Evolutionary conservation across 1,140 invertebrate genomes (phyloP).

Genomic region (Diplogasteroides magnus): DNA sequence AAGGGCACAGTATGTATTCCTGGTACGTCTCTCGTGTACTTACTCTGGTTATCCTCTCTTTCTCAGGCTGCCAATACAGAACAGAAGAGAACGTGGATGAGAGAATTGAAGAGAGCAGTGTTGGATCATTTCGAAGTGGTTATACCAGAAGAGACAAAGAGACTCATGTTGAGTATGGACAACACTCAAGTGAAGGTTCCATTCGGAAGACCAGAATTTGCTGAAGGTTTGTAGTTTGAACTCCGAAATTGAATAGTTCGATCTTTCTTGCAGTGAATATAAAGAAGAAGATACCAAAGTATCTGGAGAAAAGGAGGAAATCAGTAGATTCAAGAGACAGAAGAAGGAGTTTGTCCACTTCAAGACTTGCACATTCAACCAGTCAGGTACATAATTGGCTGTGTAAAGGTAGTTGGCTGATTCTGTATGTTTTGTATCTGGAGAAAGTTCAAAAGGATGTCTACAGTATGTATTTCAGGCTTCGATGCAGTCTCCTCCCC

Average conservation of each 20-base stretch:
- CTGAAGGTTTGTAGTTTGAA: constrained; percentile 7
- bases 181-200: constrained; percentile 27
- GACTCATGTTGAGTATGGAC: constrained; percentile 83
- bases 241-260: constrained; percentile 4
- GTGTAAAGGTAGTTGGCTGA: too few species aligned
- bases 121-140: constrained; percentile 86
- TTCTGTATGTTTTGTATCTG: too few species aligned
- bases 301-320: constrained; percentile 32
- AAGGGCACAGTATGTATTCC: constrained; percentile 77
- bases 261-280: constrained; percentile 22
- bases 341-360: constrained; percentile 26
- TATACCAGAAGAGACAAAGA: constrained; percentile 84
- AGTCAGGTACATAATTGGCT: too few species aligned
- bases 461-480: constrained; percentile 12
- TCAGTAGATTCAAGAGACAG: constrained; percentile 18
- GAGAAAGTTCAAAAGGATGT: constrained; percentile 9
- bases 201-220: constrained; percentile 28
- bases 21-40: constrained; percentile 61
- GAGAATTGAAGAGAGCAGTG: constrained; percentile 82
- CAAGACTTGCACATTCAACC: constrained; percentile 6
- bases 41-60: constrained; percentile 3
- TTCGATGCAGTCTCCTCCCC: not conserved
- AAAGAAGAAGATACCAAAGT: constrained; percentile 31
- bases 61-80: constrained; percentile 72
- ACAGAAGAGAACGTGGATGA: constrained; percentile 87